phyloP scores from a whole-genome alignment of 2,888 invertebrate genomes.

The Leptinotarsa peninsularis region DNA sequence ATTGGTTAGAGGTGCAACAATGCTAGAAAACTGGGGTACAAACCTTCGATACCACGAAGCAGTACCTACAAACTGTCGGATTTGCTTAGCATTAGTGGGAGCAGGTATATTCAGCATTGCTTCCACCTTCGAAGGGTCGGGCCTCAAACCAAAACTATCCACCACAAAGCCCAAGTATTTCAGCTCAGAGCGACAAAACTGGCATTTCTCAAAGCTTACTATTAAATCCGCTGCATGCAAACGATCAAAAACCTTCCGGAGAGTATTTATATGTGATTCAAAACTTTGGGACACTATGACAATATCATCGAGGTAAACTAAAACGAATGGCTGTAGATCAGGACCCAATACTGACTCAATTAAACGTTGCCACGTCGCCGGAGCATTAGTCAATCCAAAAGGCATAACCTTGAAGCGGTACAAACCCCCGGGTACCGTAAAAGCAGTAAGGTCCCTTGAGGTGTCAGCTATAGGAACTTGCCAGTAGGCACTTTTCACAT shows the following conservation, averaged over 20 bases:
- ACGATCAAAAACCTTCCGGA: constrained; percentile 33
- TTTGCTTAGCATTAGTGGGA: constrained; percentile 15
- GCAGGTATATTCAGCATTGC: constrained; percentile 21
- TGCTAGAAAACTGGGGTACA: constrained; percentile 19
- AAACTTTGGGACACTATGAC: no score
- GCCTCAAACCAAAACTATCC: constrained; percentile 25
- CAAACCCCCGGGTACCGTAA: not conserved
- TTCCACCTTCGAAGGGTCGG: constrained; percentile 33
- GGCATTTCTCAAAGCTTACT: constrained; percentile 38
- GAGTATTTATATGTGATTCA: no score
- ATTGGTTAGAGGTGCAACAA: constrained; percentile 13
- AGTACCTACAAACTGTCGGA: constrained; percentile 25
- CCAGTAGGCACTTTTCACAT: not conserved
- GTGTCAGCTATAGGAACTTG: no score
- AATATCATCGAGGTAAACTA: not conserved
- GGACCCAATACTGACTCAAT: not conserved
- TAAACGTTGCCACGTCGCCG: not conserved
- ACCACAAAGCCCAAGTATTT: constrained; percentile 38
- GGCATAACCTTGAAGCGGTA: not conserved
- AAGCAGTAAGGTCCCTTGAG: not conserved
- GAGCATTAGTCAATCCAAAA: not conserved
- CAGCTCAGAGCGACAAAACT: constrained; percentile 8
- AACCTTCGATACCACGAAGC: constrained; percentile 31
- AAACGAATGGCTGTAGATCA: not conserved
- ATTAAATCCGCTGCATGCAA: constrained; percentile 44